A percentile compares a stretch with the other conserved stretches of the same genome.
Evolutionary conservation across 2,888 invertebrate genomes (phyloP).

Genomic region (Patella caerulea): DNA sequence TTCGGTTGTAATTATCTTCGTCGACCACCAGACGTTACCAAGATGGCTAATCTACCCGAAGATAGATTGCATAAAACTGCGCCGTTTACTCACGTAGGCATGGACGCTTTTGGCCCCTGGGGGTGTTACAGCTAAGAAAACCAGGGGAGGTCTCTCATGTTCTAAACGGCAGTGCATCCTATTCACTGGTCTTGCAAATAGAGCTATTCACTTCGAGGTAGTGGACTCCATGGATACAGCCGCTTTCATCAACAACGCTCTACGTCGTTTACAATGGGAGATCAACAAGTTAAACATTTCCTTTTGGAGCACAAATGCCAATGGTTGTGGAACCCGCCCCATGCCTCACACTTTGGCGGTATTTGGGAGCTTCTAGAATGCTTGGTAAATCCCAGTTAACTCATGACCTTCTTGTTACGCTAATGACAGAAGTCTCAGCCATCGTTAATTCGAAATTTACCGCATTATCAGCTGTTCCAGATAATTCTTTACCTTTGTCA

Average conservation of each 20-base stretch:
- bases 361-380: conserved; percentile 7
- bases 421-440: too few species aligned
- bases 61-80: too few species aligned
- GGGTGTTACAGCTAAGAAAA: background rate
- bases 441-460: too few species aligned
- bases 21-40: too few species aligned
- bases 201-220: conserved; percentile 19
- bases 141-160: background rate
- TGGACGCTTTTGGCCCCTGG: too few species aligned
- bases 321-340: background rate
- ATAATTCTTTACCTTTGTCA: too few species aligned
- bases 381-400: too few species aligned
- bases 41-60: too few species aligned
- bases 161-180: conserved; percentile 18
- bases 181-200: conserved; percentile 16
- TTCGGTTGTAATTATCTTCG: too few species aligned
- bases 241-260: conserved; percentile 20
- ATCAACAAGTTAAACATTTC: background rate
- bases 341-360: background rate
- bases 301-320: background rate
- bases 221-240: conserved; percentile 14
- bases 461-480: too few species aligned
- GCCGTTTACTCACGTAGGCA: too few species aligned
- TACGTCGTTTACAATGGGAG: conserved; percentile 7
- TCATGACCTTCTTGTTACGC: too few species aligned